Evolutionary conservation across 2,888 invertebrate genomes (phyloP), one percentile per base, ranked within the genome.

Genomic region (Hydriomena furcata): DNA sequence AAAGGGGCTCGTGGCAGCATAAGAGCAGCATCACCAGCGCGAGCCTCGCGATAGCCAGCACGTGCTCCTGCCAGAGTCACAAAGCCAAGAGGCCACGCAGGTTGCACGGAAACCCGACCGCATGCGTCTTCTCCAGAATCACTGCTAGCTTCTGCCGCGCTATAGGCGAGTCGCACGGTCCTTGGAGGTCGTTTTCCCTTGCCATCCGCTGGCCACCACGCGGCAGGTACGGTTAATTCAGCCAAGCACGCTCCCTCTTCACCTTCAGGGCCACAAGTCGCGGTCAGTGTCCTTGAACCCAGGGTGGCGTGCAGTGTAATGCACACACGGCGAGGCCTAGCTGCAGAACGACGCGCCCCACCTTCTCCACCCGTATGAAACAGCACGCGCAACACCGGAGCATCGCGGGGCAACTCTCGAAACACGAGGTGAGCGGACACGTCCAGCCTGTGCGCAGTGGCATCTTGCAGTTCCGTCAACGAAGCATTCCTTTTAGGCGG

Each of bases 371-470:
- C 97, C 10, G 97, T 96, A 82, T 98, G 98, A 82, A 98, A 97
- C 13, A 98, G 92, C 5, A 98, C 98, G 51, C 98, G 92, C 27
- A 98, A 87, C n/a, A 97, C 95, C 0, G 98, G 98, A 10, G 96
- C 95, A 77, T 98, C 98, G 37, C 97, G 93, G 0, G 97, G 95
- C 44, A 98, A 93, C 69, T 95, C 95, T 45, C 92, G 91, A 44
- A 96, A 95, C n/a, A 98, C 98, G 50, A 98, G 91, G 81, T 98
- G 98, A 4, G 98, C 98, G 28, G 97, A 97, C 86, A 98, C 95
- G 80, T 98, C 98, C 65, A 98, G 87, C 68, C 95, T 93, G 63
- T 96, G 95, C 36, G 94, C 92, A 35, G 94, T 93, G 0, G 93
- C 92, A 51, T 94, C 93, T 67, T 94, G 93, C 24, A 89, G 63